Percentiles rank a stretch among this genome's conserved stretches.
Conservation (phyloP, 2,888 invertebrate species). For the Buathra laborator region DNA sequence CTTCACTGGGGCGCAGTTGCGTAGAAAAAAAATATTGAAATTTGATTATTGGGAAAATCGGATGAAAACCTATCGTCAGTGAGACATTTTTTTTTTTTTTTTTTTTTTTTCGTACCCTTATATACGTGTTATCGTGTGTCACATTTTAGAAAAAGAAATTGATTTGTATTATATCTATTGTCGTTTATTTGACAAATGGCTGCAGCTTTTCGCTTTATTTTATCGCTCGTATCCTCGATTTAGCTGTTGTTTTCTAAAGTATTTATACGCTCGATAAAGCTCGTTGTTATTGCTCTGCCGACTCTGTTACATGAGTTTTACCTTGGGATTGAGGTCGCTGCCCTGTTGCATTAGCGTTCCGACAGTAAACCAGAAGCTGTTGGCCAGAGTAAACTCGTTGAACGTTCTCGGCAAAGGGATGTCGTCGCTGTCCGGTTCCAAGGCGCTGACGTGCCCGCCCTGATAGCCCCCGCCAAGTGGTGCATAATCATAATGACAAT, state of each 20-base stretch:
- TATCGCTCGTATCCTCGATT: conserved; percentile 12
- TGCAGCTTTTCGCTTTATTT: background rate
- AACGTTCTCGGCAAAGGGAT: conserved; percentile 86
- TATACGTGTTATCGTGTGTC: conserved; percentile 6
- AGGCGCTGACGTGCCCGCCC: conserved; percentile 83
- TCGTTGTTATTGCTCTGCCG: conserved; percentile 68
- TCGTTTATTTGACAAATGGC: background rate
- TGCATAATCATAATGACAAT: conserved; percentile 82
- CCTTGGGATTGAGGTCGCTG: conserved; percentile 96
- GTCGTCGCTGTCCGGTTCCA: conserved; percentile 83
- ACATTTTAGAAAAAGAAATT: too few species aligned
- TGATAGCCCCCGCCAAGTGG: conserved; percentile 79
- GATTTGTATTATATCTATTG: background rate
- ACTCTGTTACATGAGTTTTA: conserved; percentile 85
- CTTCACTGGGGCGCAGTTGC: too few species aligned
- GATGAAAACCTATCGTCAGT: background rate
- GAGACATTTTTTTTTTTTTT: background rate
- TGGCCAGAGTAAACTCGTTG: conserved; percentile 94
- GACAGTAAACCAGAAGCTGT: conserved; percentile 98
- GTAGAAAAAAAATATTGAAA: too few species aligned
- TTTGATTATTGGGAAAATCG: background rate
- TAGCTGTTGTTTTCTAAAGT: background rate
- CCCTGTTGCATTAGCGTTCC: conserved; percentile 98
- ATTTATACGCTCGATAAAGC: conserved; percentile 46
- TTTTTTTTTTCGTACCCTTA: background rate